Evolutionary conservation across 2,888 invertebrate species (phyloP).

Genomic region (Sphaerophoria rueppellii): DNA sequence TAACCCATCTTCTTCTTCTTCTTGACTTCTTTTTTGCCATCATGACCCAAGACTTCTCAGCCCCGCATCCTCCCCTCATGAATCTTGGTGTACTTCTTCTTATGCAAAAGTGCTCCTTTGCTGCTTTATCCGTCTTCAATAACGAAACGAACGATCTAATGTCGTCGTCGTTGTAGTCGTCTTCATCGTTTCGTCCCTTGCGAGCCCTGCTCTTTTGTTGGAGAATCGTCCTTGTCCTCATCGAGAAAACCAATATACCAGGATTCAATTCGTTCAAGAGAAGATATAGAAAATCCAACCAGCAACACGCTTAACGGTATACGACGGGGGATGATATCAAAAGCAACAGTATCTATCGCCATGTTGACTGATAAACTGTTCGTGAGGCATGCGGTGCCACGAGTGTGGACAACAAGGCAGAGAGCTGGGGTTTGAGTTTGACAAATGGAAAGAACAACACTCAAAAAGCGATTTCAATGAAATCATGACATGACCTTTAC

Average conservation of each 20-base stretch:
- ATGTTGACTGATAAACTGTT: slow-evolving; percentile 39
- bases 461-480: slow-evolving; percentile 68
- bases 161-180: background rate
- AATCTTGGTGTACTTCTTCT: no score
- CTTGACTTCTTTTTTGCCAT: slow-evolving; percentile 21
- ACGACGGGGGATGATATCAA: slow-evolving; percentile 48
- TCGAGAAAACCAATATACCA: slow-evolving; percentile 66
- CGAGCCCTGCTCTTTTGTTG: background rate
- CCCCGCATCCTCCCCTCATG: background rate
- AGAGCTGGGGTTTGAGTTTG: slow-evolving; percentile 1
- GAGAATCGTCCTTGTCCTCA: slow-evolving; percentile 41
- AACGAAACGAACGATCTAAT: background rate
- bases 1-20: slow-evolving; percentile 67
- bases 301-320: slow-evolving; percentile 31
- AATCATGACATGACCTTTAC: slow-evolving; percentile 74
- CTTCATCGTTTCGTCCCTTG: background rate
- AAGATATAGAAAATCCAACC: slow-evolving; percentile 26
- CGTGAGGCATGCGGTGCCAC: background rate
- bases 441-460: slow-evolving; percentile 48
- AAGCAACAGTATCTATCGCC: slow-evolving; percentile 69
- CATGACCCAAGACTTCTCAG: background rate
- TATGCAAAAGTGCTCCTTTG: background rate
- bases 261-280: slow-evolving; percentile 62
- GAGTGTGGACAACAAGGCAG: background rate
- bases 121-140: slow-evolving; percentile 25